A percentile compares a stretch with the other conserved stretches of the same genome.
Conservation (phyloP, 2,888 invertebrate species). For the Apodemia duryi region DNA sequence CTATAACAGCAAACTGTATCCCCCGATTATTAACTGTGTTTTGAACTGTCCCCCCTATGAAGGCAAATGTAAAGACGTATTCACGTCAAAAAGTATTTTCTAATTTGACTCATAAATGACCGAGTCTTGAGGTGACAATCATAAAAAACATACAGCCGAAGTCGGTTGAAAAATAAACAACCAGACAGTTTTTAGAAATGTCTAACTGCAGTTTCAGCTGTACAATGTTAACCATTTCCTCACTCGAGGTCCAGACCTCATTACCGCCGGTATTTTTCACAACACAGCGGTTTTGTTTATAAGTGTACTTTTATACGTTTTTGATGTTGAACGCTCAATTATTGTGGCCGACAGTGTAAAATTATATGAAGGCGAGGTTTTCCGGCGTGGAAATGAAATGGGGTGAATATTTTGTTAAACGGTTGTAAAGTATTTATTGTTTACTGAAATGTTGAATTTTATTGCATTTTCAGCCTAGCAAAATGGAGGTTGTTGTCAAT, state of each 20-base stretch:
- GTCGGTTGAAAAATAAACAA: background rate
- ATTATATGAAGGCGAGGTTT: background rate
- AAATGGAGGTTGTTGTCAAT: too few species aligned
- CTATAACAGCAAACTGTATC: too few species aligned
- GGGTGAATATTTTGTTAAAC: conserved; percentile 3
- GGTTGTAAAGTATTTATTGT: background rate
- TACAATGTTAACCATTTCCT: conserved; percentile 39
- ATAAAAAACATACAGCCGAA: too few species aligned
- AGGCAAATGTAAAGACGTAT: too few species aligned
- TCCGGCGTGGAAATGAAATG: background rate
- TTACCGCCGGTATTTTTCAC: conserved; percentile 61
- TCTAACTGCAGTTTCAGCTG: conserved; percentile 3
- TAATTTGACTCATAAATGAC: too few species aligned
- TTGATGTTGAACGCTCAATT: conserved; percentile 29
- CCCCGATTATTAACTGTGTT: too few species aligned
- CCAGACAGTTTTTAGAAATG: background rate
- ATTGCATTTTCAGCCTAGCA: too few species aligned
- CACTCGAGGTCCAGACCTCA: conserved; percentile 60
- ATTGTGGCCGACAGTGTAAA: conserved; percentile 21
- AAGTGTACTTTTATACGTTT: conserved; percentile 34
- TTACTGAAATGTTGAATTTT: background rate
- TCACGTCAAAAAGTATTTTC: too few species aligned
- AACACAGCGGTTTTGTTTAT: conserved; percentile 50
- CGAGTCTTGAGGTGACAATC: too few species aligned
- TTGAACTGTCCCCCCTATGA: too few species aligned